Percentiles rank a stretch among this genome's conserved stretches.
Conservation (phyloP, 2,888 invertebrate genomes). For the Ferrisia virgata region DNA sequence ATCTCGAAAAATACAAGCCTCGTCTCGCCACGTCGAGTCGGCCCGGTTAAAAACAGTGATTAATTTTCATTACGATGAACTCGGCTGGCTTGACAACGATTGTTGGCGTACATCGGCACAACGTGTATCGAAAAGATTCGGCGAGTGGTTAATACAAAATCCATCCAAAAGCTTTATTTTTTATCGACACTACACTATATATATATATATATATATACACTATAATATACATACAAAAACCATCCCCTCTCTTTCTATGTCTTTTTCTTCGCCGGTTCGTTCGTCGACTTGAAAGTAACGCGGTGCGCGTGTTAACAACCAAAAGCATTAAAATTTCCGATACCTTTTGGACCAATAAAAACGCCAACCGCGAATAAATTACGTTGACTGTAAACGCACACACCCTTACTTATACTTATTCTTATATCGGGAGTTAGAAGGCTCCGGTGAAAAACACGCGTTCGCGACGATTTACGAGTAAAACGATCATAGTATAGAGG, state of each 20-base stretch:
- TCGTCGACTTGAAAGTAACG: neutral
- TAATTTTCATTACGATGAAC: neutral
- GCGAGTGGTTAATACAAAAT: neutral
- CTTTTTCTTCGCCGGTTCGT: too few relatives aligned
- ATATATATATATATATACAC: too few relatives aligned
- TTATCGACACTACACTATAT: neutral
- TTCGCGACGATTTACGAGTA: neutral
- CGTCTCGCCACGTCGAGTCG: neutral
- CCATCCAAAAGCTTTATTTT: neutral
- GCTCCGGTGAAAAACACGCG: neutral
- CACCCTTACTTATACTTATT: neutral
- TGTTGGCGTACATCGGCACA: neutral
- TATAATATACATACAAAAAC: neutral
- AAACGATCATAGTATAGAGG: neutral
- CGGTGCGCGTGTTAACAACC: slow-evolving; percentile 1
- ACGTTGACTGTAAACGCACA: neutral
- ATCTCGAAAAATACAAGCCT: neutral
- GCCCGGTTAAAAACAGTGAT: neutral
- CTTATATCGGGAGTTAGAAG: neutral
- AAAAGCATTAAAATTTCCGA: slow-evolving; percentile 22
- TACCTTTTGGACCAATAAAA: slow-evolving; percentile 16
- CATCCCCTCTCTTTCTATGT: too few relatives aligned
- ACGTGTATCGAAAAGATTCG: neutral
- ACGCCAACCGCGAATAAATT: slow-evolving; percentile 1
- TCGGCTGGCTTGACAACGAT: neutral